Conservation (phyloP, 2,797 vertebrate species). For the Hapalemur alaotrensis region DNA sequence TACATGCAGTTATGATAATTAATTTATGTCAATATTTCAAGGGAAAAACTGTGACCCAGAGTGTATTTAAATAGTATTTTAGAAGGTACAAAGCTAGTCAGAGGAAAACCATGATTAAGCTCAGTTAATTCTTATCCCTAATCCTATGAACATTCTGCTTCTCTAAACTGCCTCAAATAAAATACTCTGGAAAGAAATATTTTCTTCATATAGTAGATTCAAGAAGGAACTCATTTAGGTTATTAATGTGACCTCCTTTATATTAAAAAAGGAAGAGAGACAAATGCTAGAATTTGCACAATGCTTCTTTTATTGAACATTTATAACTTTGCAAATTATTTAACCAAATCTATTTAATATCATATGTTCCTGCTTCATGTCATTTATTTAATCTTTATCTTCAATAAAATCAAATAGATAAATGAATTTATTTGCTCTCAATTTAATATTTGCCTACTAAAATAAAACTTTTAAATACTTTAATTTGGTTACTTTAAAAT, state of each 20-base stretch:
- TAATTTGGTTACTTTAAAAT: background rate
- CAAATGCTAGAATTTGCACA: slow-evolving; percentile 38
- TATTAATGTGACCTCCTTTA: background rate
- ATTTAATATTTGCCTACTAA: background rate
- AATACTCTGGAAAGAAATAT: slow-evolving; percentile 11
- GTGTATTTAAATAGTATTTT: background rate
- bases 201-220: background rate
- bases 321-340: background rate
- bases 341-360: background rate
- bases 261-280: background rate
- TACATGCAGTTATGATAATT: background rate
- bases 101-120: background rate
- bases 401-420: background rate
- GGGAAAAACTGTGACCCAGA: background rate
- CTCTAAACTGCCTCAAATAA: background rate
- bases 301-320: background rate
- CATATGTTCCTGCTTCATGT: background rate
- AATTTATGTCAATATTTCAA: background rate
- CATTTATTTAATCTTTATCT: background rate
- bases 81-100: background rate
- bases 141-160: background rate
- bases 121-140: background rate
- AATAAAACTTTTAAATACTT: background rate
- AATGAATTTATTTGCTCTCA: background rate
- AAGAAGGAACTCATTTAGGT: background rate